Base-by-base conservation (phyloP, 37 sponge, comb jelly and placozoan species). In the Chondrilla cf. caribensis region DNA sequence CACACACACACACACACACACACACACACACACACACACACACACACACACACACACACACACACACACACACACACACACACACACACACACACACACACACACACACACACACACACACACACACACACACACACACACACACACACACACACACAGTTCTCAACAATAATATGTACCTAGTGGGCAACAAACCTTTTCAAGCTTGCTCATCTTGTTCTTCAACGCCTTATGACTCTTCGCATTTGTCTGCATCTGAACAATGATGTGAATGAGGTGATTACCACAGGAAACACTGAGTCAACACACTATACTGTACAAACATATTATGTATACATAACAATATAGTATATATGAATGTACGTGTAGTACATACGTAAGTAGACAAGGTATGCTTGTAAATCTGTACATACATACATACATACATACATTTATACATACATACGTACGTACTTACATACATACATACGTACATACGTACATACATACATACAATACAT, bases 171-270 rank as follows among this genome's bases (percentile, higher is more conserved):
- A 7, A 51, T 60, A 3, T 31, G 57, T 82, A 24, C 32, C 21
- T 59, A n/a, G n/a, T n/a, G n/a, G n/a, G 82, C 84, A 83, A 82
- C 77, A 75, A 1, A 87, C 88, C 22, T 91, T 85, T 33, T 77
- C 79, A 54, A 91, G 82, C 60, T 87, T 33, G 4, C 35, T 67
- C 68, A 67, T 33, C 29, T 28, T n/a, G 17, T 67, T 17, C 35
- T 67, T 67, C 31, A 67, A 32, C 0, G 68, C 68, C 33, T 33
- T 67, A 3, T 33, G 28, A 32, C 31, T 29, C 31, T 67, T 28
- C 35, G 26, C 68, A 26, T n/a, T 33, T 31, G 91, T 21, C 78
- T 72, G 7, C 85, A 84, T 7, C 84, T 84, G 19, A 82, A 87
- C 19, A 80, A 65, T 82, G 84, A 43, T 33, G 38, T 3, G 14